Evolutionary conservation across 92 coral and sea anemone genomes (phyloP), one percentile per base, ranked within the genome.

Genomic region (Zoanthus sansibaricus): DNA sequence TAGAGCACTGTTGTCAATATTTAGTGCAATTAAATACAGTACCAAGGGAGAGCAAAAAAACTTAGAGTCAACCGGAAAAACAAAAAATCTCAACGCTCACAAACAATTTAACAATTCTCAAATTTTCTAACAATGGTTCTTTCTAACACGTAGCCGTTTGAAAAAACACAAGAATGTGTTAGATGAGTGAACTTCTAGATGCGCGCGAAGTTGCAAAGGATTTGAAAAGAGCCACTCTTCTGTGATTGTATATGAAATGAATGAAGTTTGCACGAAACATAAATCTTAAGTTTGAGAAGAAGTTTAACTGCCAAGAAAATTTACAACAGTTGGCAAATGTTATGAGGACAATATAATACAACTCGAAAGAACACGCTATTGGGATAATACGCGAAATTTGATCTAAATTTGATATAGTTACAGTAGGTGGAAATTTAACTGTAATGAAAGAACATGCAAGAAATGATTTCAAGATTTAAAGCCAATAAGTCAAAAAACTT

Each of bases 401-500:
- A 80, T 80, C 85, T 64, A 66, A 54, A 67, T n/a, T 70, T 66
- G 85, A 80, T 80, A 80, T 64, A 80, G 85, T 80, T 66, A 80
- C 75, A 66, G 85, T 67, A 80, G 85, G 30, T 80, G 9, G 42
- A 45, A 66, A 71, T 45, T 79, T 14, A 37, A 66, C 47, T 66
- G 85, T 48, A 52, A 46, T 44, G 52, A 47, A 66, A 49, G 73
- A 17, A 30, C 55, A 45, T 62, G 47, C 58, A 64, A 62, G 47
- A 79, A 78, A 61, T 78, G 83, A 55, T 78, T 61, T 61, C 32
- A n/a, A 59, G 72, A 62, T 78, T 59, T 80, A 25, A 66, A 66
- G 85, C 62, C 82, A 54, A 54, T 76, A 15, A 66, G 21, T 1
- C 45, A 46, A 80, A 55, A 52, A 80, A 80, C 59, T 66, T 66